Conservation (phyloP, 1,140 invertebrate genomes). For the Hypothenemus hampei region DNA sequence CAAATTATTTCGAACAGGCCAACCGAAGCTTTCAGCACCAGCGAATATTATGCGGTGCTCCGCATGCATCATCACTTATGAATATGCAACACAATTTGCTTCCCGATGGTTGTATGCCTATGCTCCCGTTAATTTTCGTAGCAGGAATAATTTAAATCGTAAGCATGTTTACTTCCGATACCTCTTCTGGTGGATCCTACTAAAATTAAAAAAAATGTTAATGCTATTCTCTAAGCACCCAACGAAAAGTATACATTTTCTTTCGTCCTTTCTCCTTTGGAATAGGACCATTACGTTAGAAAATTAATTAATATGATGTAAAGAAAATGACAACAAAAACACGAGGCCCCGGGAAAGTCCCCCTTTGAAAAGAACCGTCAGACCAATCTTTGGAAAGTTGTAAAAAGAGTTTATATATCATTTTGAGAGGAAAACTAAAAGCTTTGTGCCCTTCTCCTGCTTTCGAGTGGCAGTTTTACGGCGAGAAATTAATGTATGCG, state of each 20-base stretch:
- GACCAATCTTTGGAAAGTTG: no score
- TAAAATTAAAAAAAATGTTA: not conserved
- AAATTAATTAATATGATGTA: constrained; percentile 1
- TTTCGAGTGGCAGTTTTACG: no score
- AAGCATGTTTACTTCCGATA: not conserved
- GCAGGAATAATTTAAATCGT: not conserved
- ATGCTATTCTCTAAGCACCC: not conserved
- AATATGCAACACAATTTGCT: constrained; percentile 3
- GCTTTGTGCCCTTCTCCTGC: not conserved
- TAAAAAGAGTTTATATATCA: not conserved
- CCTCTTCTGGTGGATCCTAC: no score
- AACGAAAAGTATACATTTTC: constrained; percentile 1
- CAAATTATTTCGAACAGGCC: not conserved
- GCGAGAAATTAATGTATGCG: no score
- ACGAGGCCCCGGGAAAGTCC: not conserved
- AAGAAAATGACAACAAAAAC: constrained; percentile 5
- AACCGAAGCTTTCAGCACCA: not conserved
- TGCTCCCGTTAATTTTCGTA: not conserved
- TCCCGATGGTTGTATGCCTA: not conserved
- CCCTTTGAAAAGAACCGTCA: not conserved
- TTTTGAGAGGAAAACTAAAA: constrained; percentile 1
- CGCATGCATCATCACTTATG: constrained; percentile 1
- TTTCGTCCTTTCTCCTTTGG: no score
- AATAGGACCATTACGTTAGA: not conserved
- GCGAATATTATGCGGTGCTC: not conserved